These are phyloP conservation scores for Blera fallax DNA, from an alignment of 2,888 invertebrate genomes.

Conservation along the genomic window DNA sequence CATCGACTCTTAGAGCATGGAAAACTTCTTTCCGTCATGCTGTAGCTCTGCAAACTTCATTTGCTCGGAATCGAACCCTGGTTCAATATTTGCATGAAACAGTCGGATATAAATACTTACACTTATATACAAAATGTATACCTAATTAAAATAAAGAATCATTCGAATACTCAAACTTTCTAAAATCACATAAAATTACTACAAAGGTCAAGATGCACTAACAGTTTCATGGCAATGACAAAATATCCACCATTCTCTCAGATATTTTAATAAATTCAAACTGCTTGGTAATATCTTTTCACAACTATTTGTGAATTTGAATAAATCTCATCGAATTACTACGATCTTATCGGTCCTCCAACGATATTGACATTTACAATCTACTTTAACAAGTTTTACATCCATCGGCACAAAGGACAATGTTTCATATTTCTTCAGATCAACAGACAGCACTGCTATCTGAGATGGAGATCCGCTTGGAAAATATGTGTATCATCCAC, in stretches of 20 bases:
- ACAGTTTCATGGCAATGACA: not conserved
- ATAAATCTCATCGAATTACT: constrained; percentile 35
- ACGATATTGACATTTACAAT: constrained; percentile 35
- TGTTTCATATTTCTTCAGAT: constrained; percentile 37
- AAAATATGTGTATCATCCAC: constrained; percentile 1
- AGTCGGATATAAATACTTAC: too few species aligned
- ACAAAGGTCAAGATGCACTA: not conserved
- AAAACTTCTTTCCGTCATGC: too few species aligned
- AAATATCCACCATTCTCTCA: not conserved
- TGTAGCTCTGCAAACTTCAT: too few species aligned
- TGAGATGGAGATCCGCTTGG: not conserved
- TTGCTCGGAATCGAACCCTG: too few species aligned
- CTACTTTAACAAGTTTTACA: constrained; percentile 18
- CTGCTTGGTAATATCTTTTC: constrained; percentile 3
- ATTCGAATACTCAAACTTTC: not conserved
- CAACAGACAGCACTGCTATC: not conserved
- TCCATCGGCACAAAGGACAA: not conserved
- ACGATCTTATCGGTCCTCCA: constrained; percentile 15
- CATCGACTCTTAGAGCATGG: too few species aligned
- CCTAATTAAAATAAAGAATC: too few species aligned
- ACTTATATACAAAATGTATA: too few species aligned
- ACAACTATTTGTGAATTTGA: constrained; percentile 45
- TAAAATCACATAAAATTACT: not conserved
- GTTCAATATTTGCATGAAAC: too few species aligned
- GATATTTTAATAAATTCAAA: constrained; percentile 24